Evolutionary conservation across 2,888 invertebrate species (phyloP), one percentile per base, ranked within the genome.

Genomic region (Torymus texanus): DNA sequence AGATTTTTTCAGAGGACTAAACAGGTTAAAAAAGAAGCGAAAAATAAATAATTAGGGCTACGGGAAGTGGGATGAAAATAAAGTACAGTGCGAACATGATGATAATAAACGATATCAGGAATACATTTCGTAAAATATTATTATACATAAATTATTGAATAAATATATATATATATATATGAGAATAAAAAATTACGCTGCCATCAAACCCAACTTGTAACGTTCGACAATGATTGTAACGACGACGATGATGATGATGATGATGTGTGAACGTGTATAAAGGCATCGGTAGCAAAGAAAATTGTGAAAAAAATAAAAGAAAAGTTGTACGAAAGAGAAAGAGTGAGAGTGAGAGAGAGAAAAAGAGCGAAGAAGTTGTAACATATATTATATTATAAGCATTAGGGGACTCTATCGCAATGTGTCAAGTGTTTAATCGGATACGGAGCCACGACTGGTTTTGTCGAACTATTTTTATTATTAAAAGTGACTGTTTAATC

Each of bases 401-500:
- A 62, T 80, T 66, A 81, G 78, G 81, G 81, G 79, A 78, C 70
- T 83, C 84, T 83, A 82, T 86, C 85, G 84, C 85, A 85, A 83
- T 85, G 83, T 86, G 84, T 85, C 85, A 85, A 82, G 83, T 85
- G 85, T 86, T 83, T 73, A 80, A 75, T 85, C 84, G 82, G 83
- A 82, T 84, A 87, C 83, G 86, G 85, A 86, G 29, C 62, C 76
- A 78, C 75, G 76, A 66, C 73, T 74, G 67, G 76, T 79, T 71
- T 79, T 87, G 88, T 89, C 87, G 86, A 87, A 86, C 86, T 89
- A 90, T 90, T 90, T 90, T 90, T 89, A 90, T 90, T 90, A 90
- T 90, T 90, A 90, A 90, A 88, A 85, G 84, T 89, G 87, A 89
- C 88, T 89, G 89, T 90, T 90, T 88, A 88, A 90, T 86, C 87